Evolutionary conservation across 2,113 vertebrate species (phyloP).

Genomic region (Mesoclemmys tuberculata): DNA sequence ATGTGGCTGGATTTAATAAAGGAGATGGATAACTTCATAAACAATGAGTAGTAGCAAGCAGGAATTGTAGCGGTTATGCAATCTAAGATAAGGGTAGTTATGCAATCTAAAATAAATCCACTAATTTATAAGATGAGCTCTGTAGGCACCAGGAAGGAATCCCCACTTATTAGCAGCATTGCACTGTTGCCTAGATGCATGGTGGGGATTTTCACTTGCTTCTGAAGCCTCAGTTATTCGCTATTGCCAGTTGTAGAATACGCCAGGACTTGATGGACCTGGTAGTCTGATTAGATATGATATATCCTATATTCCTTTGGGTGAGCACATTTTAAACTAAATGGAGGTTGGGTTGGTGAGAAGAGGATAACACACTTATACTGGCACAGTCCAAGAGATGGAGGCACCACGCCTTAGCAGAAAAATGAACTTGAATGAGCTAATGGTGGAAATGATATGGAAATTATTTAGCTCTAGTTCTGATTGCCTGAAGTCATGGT

Average conservation of each 20-base stretch:
- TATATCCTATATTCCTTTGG: neutral
- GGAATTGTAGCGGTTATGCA: neutral
- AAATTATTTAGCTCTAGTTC: neutral
- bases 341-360: fast-evolving
- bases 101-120: neutral
- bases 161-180: neutral
- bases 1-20: neutral
- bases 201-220: neutral
- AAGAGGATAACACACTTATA: neutral
- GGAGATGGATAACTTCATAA: neutral
- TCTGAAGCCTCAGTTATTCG: neutral
- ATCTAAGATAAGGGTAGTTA: neutral
- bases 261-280: neutral
- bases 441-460: neutral
- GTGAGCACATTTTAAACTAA: neutral
- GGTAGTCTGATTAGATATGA: neutral
- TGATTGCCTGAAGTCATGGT: neutral
- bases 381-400: neutral
- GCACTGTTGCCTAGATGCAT: neutral
- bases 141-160: neutral
- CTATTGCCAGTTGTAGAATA: neutral
- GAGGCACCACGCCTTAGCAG: neutral
- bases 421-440: neutral
- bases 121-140: neutral
- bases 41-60: neutral